Conservation (phyloP, 2,113 vertebrate genomes). For the Furnarius figulus region DNA sequence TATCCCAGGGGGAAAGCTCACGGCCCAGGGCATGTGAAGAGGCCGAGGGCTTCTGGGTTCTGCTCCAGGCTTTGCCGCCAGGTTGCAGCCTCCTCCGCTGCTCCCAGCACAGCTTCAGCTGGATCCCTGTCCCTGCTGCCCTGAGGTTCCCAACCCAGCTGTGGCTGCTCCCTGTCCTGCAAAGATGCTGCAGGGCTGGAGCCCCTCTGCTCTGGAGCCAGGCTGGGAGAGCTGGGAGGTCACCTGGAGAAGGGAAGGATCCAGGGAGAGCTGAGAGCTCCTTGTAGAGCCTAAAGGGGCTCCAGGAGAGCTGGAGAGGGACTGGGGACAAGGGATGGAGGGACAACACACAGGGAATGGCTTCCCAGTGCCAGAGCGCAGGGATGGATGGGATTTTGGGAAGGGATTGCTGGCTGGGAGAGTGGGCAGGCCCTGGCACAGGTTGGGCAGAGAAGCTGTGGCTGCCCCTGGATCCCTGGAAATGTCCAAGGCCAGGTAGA, state of each 20-base stretch:
- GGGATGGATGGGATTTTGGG: rapidly evolving
- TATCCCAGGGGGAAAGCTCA: rapidly evolving
- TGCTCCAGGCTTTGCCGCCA: background rate
- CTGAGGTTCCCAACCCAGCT: background rate
- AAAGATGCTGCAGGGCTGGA: background rate
- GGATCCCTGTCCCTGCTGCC: background rate
- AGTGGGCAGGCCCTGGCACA: background rate
- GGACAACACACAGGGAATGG: background rate
- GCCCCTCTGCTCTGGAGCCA: background rate
- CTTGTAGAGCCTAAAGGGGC: rapidly evolving
- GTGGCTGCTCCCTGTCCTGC: background rate
- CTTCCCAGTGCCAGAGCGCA: background rate
- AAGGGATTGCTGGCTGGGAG: background rate
- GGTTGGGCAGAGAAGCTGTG: background rate
- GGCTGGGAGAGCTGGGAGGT: background rate
- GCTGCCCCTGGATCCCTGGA: background rate
- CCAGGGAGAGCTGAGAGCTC: background rate
- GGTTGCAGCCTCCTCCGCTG: background rate
- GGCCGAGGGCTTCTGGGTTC: background rate
- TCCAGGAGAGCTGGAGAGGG: background rate
- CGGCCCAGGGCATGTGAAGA: rapidly evolving
- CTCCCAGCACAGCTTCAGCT: background rate
- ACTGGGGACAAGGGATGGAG: rapidly evolving
- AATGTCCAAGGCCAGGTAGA: background rate
- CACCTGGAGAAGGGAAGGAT: background rate